These are phyloP conservation scores for Atherinomorus stipes DNA, from an alignment of 2,113 vertebrate genomes.

Conservation along the genomic window DNA sequence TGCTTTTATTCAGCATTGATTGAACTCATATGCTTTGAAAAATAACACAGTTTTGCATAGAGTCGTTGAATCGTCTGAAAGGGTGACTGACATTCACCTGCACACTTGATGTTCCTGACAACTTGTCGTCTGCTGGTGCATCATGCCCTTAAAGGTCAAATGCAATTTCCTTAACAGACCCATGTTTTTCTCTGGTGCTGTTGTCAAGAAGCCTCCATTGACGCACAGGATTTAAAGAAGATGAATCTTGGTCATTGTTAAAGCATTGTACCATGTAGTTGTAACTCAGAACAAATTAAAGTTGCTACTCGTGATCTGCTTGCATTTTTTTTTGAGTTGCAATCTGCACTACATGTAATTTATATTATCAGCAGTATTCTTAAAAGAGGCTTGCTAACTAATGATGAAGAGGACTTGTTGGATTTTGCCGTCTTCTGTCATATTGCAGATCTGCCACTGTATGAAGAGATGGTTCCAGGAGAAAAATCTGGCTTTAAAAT, in stretches of 20 bases:
- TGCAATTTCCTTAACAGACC: conserved; percentile 4
- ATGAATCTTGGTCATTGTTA: conserved; percentile 64
- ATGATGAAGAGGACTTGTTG: conserved; percentile 9
- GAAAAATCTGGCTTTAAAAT: conserved; percentile 31
- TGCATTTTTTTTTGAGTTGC: conserved; percentile 28
- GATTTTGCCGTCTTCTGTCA: conserved; percentile 22
- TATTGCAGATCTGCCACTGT: conserved; percentile 1
- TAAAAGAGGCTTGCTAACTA: conserved; percentile 1
- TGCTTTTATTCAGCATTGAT: too few species aligned
- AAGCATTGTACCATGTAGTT: conserved; percentile 46
- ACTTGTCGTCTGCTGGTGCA: neutral
- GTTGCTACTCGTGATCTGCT: conserved; percentile 23
- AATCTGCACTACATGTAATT: neutral
- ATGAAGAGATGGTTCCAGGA: conserved; percentile 19
- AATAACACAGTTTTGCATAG: neutral
- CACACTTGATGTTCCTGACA: neutral
- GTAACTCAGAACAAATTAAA: conserved; percentile 35
- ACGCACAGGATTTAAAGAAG: conserved; percentile 50
- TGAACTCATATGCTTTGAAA: too few species aligned
- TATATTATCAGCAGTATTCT: neutral
- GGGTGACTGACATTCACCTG: neutral
- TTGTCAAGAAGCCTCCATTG: conserved; percentile 36
- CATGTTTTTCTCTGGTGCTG: conserved; percentile 3
- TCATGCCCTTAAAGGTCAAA: conserved; percentile 4
- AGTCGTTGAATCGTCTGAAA: neutral